These are phyloP conservation scores for Hypercompe scribonia DNA, from an alignment of 2,888 invertebrate species.

Conservation along the genomic window DNA sequence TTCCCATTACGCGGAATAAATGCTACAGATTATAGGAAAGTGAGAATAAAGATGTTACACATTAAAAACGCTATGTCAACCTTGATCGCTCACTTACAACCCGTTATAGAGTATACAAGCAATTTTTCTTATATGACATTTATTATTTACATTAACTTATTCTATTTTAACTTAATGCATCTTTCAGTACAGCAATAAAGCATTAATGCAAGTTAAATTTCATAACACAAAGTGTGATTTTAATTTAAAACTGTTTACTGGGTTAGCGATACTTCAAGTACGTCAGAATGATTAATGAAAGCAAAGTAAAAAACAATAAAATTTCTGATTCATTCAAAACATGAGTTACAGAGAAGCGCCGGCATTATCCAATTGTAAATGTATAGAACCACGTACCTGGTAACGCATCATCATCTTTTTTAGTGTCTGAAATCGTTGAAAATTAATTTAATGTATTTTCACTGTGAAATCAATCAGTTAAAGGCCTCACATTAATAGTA, in stretches of 20 bases:
- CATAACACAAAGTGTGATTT: too few species aligned
- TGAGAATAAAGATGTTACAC: too few species aligned
- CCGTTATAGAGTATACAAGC: too few species aligned
- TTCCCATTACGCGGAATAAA: too few species aligned
- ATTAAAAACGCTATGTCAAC: too few species aligned
- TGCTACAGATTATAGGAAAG: too few species aligned
- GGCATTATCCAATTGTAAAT: not conserved
- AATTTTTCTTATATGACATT: too few species aligned
- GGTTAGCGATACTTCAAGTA: not conserved
- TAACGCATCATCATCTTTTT: constrained; percentile 25
- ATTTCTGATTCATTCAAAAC: constrained; percentile 38
- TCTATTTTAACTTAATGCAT: too few species aligned
- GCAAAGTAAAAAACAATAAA: constrained; percentile 5
- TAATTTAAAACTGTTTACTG: not conserved
- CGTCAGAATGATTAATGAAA: not conserved
- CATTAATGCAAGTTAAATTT: too few species aligned
- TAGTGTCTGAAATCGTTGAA: constrained; percentile 38
- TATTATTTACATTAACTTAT: too few species aligned
- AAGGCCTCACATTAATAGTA: not conserved
- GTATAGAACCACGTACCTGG: constrained; percentile 34
- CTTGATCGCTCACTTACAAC: too few species aligned
- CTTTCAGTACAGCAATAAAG: too few species aligned
- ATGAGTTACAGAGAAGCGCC: constrained; percentile 24
- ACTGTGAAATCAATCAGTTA: not conserved
- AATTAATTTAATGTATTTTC: constrained; percentile 5